Conservation (phyloP, 2,113 vertebrate genomes). For the Corvus moneduloides region DNA sequence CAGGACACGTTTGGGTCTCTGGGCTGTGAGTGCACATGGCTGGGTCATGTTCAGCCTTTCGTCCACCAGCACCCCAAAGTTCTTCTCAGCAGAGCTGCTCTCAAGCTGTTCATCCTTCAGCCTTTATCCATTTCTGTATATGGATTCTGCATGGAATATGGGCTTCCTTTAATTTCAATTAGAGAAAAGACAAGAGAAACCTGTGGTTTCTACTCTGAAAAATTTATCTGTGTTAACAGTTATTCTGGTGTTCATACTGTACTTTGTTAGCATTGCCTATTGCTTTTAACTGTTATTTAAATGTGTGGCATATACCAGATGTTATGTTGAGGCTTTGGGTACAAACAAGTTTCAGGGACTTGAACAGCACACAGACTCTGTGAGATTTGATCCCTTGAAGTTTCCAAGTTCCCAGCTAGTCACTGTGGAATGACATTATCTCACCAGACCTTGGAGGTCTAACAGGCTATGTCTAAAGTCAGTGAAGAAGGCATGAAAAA, state of each 20-base stretch:
- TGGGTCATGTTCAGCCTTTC: not conserved
- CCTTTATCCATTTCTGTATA: not conserved
- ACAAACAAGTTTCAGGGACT: not conserved
- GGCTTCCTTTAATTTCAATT: not conserved
- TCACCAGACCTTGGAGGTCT: not conserved
- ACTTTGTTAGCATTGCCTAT: not conserved
- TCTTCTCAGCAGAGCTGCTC: not conserved
- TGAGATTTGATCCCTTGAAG: not conserved
- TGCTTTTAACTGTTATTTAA: not conserved
- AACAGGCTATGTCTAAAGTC: not conserved
- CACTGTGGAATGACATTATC: not conserved
- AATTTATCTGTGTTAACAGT: not conserved
- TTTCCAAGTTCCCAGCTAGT: not conserved
- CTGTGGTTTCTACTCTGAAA: not conserved
- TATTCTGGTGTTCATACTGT: not conserved
- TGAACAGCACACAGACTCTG: not conserved
- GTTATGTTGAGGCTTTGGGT: not conserved
- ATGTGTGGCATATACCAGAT: not conserved
- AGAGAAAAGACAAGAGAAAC: not conserved
- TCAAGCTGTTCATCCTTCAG: not conserved
- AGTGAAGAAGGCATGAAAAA: not conserved
- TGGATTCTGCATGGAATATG: not conserved
- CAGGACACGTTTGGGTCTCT: not conserved
- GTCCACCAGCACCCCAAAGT: fast-evolving
- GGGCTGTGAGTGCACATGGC: not conserved